phyloP scores from a whole-genome alignment of 2,888 invertebrate genomes.

The Meloe dianella region DNA sequence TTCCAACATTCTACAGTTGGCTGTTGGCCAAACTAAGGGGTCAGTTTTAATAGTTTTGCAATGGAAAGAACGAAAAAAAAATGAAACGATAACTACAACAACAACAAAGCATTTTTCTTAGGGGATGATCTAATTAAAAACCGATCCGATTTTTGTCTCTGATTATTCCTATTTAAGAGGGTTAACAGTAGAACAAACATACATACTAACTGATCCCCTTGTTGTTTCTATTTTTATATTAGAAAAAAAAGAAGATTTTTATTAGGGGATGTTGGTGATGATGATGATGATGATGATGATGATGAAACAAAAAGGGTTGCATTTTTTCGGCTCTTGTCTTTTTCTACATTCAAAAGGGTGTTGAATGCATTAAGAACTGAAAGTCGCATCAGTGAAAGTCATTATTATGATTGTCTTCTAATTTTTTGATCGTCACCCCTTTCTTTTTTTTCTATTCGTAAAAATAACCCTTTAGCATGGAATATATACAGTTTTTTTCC shows the following conservation, averaged over 20 bases:
- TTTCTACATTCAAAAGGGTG: constrained; percentile 15
- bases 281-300: background rate
- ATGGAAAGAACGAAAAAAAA: background rate
- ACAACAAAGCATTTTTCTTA: background rate
- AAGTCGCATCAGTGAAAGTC: background rate
- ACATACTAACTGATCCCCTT: background rate
- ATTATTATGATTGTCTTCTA: constrained; percentile 7
- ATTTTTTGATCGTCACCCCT: background rate
- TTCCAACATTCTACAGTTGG: no score
- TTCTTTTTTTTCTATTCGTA: background rate
- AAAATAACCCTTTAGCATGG: no score
- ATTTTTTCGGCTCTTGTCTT: constrained; percentile 13
- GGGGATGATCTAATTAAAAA: constrained; percentile 25
- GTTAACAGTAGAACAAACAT: constrained; percentile 3
- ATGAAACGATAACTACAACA: background rate
- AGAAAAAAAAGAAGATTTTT: background rate
- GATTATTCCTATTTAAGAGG: background rate
- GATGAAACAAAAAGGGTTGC: constrained; percentile 19
- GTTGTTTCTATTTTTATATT: background rate
- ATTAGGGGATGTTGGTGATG: background rate
- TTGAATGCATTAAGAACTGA: constrained; percentile 13
- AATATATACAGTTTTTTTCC: background rate
- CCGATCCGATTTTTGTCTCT: constrained; percentile 17
- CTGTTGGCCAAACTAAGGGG: no score
- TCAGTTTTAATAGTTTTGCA: background rate